Conservation (phyloP, 2,888 invertebrate species). For the Chloroclysta siterata region DNA sequence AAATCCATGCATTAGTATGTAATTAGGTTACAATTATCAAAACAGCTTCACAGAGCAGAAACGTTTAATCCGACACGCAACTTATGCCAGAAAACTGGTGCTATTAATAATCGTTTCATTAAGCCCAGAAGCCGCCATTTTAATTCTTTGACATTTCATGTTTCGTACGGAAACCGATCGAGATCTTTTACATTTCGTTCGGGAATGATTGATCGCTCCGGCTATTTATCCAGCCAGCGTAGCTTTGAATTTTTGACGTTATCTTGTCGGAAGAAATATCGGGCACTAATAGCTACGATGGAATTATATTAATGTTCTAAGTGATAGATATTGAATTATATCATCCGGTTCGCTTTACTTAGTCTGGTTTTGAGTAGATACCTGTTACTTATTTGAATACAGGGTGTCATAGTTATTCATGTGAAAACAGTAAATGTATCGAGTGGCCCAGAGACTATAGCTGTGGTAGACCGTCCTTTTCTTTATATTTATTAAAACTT, state of each 20-base stretch:
- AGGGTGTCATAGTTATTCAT: background rate
- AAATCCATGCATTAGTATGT: background rate
- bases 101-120: constrained; percentile 42
- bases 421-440: too few species aligned
- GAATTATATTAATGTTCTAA: constrained; percentile 27
- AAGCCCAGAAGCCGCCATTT: constrained; percentile 54
- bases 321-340: constrained; percentile 29
- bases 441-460: background rate
- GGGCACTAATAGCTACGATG: constrained; percentile 27
- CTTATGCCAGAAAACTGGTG: constrained; percentile 36
- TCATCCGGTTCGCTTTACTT: constrained; percentile 17
- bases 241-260: constrained; percentile 41
- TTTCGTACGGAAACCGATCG: constrained; percentile 47
- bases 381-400: background rate
- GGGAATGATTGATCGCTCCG: constrained; percentile 48
- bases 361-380: constrained; percentile 2
- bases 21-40: background rate
- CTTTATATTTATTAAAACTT: too few species aligned
- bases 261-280: constrained; percentile 38
- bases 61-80: constrained; percentile 25
- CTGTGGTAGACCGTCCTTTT: too few species aligned
- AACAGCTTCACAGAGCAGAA: constrained; percentile 3
- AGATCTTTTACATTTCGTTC: constrained; percentile 38
- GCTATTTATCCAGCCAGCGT: constrained; percentile 44
- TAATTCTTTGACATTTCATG: constrained; percentile 50